phyloP scores from a whole-genome alignment of 2,113 vertebrate genomes.

The Eubucco bourcierii region DNA sequence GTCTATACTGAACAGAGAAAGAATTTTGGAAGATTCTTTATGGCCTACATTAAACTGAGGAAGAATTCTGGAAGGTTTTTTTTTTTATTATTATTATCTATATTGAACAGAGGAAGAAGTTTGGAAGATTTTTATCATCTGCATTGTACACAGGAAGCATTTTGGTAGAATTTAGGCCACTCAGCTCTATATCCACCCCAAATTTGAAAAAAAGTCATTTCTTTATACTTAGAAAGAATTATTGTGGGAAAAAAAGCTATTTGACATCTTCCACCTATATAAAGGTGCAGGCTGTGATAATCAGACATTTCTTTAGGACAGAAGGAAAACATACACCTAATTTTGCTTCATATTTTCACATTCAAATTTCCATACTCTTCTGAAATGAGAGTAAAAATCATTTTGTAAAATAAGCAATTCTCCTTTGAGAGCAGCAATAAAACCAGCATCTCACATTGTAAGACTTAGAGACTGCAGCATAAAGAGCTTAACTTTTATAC shows the following conservation, averaged over 20 bases:
- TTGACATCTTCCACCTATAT: not conserved
- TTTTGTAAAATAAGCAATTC: not conserved
- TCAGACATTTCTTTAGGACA: not conserved
- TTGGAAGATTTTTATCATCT: no score
- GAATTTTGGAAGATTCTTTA: no score
- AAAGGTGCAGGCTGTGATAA: not conserved
- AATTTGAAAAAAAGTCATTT: not conserved
- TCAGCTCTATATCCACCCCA: not conserved
- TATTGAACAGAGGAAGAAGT: no score
- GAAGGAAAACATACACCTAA: rapidly evolving
- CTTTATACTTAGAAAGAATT: not conserved
- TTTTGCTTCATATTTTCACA: not conserved
- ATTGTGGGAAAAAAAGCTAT: not conserved
- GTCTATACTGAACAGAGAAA: no score
- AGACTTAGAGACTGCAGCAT: not conserved
- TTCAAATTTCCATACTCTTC: not conserved
- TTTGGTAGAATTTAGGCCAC: not conserved
- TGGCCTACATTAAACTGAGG: no score
- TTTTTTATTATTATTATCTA: no score
- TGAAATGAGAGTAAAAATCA: not conserved
- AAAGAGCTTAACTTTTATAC: constrained; percentile 22
- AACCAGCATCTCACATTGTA: not conserved
- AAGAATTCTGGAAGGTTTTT: no score
- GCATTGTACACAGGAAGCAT: not conserved
- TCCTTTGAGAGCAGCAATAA: constrained; percentile 36